Conservation (phyloP, 2,797 vertebrate species). For the Malacoctenus gilli region DNA sequence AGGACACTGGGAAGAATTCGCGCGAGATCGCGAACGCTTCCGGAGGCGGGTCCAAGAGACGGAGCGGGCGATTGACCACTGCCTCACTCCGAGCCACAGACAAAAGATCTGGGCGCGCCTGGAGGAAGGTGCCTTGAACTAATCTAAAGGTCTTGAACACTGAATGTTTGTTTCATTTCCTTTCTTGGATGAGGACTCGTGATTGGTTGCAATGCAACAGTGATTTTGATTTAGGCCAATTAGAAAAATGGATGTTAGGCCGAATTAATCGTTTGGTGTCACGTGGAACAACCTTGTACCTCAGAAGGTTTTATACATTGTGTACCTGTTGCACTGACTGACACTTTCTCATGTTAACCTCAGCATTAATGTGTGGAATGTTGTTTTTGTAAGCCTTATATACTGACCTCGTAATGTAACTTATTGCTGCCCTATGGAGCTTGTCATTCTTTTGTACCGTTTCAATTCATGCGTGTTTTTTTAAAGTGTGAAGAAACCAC, state of each 20-base stretch:
- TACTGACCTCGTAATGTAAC: constrained; percentile 75
- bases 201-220: constrained; percentile 77
- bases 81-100: constrained; percentile 73
- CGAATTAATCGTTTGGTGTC: constrained; percentile 59
- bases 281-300: constrained; percentile 73
- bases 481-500: constrained; percentile 33
- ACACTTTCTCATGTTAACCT: constrained; percentile 72
- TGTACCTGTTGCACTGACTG: constrained; percentile 75
- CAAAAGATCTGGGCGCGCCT: constrained; percentile 58
- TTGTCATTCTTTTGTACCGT: constrained; percentile 50
- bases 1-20: constrained; percentile 83
- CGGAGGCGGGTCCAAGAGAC: constrained; percentile 71
- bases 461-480: constrained; percentile 46
- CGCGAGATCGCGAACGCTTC: constrained; percentile 80
- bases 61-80: constrained; percentile 72
- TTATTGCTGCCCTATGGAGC: constrained; percentile 68
- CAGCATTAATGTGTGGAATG: constrained; percentile 63
- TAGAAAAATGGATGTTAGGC: constrained; percentile 57
- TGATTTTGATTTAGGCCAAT: constrained; percentile 65
- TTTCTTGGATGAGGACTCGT: constrained; percentile 55
- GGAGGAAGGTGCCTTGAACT: constrained; percentile 51
- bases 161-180: constrained; percentile 55
- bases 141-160: constrained; percentile 14
- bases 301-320: constrained; percentile 64
- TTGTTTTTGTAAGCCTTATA: constrained; percentile 77